Base-by-base conservation (phyloP, 2,797 vertebrate species). In the Mormyrops attenuatus region DNA sequence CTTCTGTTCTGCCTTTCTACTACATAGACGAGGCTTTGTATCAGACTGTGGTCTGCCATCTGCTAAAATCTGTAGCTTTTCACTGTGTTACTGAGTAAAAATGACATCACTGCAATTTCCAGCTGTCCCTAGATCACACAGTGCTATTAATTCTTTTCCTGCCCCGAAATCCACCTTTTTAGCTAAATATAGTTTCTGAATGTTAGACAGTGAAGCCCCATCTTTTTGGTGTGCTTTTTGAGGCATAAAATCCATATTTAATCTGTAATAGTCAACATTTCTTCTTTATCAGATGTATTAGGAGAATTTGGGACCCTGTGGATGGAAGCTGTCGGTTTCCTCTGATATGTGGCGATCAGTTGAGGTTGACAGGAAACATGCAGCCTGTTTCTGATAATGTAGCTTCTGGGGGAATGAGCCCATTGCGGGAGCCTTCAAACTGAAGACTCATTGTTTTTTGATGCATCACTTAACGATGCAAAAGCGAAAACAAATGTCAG, bases 1-100 rank as follows among this genome's bases (percentile, higher is more conserved):
- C 73, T 80, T 82, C 77, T 82, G 77, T 82, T 82, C 77, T 1
- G 77, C 77, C 77, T n/a, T 82, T 82, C 17, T 82, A n/a, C 38
- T 82, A 82, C 77, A 82, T 22, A 47, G 77, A 6, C 20, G 6
- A 47, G 77, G 77, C 77, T n/a, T 82, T 82, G 77, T 47, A 82
- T 82, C 77, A 82, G 38, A 44, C 77, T 22, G 38, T 44, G 20
- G 20, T 82, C 6, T 20, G 69, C 69, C 69, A 73, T 73, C 69
- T 73, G 69, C 69, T 47, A n/a, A 9, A 47, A 82, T 82, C 77
- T 82, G 77, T 8, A 82, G 77, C 38, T 47, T 47, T 82, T 82
- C 20, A 82, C 41, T 82, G 77, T 47, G 38, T 80, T 80, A n/a
- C 77, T 22, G 77, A 47, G 41, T 80, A 82, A 82, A 47, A 82